A percentile compares a stretch with the other conserved stretches of the same genome.
phyloP scores from a whole-genome alignment of 2,113 vertebrate species.

The Pardalotus punctatus region DNA sequence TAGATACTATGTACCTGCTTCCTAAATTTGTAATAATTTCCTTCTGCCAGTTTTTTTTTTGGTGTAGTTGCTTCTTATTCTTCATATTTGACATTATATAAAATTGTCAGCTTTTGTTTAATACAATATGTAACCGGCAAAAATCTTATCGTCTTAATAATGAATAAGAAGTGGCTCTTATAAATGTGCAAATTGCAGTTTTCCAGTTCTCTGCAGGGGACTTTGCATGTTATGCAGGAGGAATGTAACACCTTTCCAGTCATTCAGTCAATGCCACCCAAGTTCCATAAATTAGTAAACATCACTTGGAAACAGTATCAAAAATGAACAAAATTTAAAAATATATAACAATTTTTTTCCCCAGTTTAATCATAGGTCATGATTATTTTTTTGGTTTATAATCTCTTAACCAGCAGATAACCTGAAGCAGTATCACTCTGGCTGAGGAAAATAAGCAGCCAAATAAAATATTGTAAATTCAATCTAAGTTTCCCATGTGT shows the following conservation, averaged over 20 bases:
- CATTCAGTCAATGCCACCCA: not conserved
- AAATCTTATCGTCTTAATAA: not conserved
- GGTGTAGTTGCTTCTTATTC: not conserved
- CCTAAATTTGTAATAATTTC: not conserved
- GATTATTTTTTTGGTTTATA: not conserved
- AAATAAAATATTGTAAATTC: not conserved
- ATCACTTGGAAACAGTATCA: not conserved
- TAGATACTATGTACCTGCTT: not conserved
- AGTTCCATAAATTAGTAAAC: not conserved
- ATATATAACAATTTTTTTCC: not conserved
- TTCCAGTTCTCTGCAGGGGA: not conserved
- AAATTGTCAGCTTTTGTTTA: not conserved
- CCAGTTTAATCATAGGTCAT: not conserved
- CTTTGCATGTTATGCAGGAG: not conserved
- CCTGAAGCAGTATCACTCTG: not conserved
- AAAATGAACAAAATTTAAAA: not conserved
- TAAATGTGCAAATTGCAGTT: not conserved
- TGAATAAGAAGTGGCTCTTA: not conserved
- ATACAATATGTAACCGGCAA: not conserved
- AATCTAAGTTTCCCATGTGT: not conserved
- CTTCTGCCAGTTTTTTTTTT: not conserved
- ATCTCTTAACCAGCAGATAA: not conserved
- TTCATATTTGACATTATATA: not conserved
- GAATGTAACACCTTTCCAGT: not conserved
- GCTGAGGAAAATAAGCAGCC: not conserved